These are phyloP conservation scores for Eucera pruinosa DNA, from an alignment of 2,888 invertebrate species.

Conservation along the genomic window DNA sequence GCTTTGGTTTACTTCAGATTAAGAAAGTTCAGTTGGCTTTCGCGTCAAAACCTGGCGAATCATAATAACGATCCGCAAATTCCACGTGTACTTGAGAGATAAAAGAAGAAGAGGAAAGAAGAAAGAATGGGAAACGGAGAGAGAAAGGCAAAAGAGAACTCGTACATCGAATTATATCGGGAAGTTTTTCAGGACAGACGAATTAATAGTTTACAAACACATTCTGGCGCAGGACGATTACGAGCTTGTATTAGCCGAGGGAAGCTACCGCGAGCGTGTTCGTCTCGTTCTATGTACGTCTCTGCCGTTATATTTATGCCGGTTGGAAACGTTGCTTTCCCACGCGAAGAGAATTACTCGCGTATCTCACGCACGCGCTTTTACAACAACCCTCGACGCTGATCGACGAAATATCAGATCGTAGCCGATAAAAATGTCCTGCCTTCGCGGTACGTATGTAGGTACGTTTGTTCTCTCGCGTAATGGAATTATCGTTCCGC, in stretches of 20 bases:
- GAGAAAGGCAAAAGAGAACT: neutral
- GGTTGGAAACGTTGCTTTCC: conserved; percentile 65
- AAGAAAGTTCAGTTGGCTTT: conserved; percentile 62
- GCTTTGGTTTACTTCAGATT: conserved; percentile 65
- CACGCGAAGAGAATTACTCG: conserved; percentile 73
- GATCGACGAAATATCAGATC: conserved; percentile 74
- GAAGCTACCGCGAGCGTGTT: conserved; percentile 31
- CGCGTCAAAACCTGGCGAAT: conserved; percentile 46
- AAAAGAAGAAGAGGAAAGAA: neutral
- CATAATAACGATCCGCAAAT: conserved; percentile 50
- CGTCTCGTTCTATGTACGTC: conserved; percentile 27
- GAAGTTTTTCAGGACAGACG: conserved; percentile 5
- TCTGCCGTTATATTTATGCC: conserved; percentile 63
- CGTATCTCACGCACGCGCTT: conserved; percentile 71
- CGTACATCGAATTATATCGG: conserved; percentile 12
- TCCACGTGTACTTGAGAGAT: conserved; percentile 28
- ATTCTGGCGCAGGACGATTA: conserved; percentile 5
- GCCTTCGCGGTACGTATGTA: conserved; percentile 55
- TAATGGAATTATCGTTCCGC: conserved; percentile 76
- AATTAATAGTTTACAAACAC: conserved; percentile 40
- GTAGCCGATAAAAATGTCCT: conserved; percentile 68
- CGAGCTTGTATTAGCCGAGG: conserved; percentile 2
- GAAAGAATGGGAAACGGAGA: no score
- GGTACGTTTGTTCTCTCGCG: conserved; percentile 75
- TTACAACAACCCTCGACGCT: conserved; percentile 40